phyloP scores from a whole-genome alignment of 2,113 vertebrate species.

The Limnothrissa miodon region DNA sequence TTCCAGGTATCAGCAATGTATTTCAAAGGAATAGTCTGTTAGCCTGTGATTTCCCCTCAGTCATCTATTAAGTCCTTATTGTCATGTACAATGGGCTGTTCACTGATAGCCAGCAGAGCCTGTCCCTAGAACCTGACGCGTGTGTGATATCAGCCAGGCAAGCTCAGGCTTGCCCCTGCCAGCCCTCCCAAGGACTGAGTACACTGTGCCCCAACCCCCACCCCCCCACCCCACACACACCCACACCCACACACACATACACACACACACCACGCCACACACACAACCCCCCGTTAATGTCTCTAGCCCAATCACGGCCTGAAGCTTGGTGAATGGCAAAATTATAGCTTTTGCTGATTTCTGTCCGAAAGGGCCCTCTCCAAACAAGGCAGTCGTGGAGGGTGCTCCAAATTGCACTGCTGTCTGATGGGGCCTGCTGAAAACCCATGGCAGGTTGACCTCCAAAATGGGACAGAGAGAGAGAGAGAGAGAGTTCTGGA shows the following conservation, averaged over 20 bases:
- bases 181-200: conserved; percentile 71
- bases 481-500: background rate
- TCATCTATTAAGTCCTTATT: conserved; percentile 20
- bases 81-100: conserved; percentile 25
- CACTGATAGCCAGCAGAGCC: conserved; percentile 21
- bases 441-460: conserved; percentile 51
- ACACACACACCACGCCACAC: background rate
- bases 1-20: background rate
- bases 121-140: conserved; percentile 46
- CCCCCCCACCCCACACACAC: background rate
- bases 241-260: background rate
- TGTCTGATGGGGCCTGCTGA: conserved; percentile 48
- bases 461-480: conserved; percentile 29
- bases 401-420: conserved; percentile 36
- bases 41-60: background rate
- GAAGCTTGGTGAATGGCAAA: conserved; percentile 56
- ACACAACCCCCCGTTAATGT: conserved; percentile 28
- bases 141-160: conserved; percentile 59
- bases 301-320: conserved; percentile 63
- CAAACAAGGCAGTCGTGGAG: conserved; percentile 59
- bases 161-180: conserved; percentile 61
- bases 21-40: background rate
- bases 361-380: conserved; percentile 50
- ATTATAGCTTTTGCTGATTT: conserved; percentile 64
- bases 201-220: background rate